Base-by-base conservation (phyloP, 2,113 vertebrate genomes). In the Phoenicopterus ruber region DNA sequence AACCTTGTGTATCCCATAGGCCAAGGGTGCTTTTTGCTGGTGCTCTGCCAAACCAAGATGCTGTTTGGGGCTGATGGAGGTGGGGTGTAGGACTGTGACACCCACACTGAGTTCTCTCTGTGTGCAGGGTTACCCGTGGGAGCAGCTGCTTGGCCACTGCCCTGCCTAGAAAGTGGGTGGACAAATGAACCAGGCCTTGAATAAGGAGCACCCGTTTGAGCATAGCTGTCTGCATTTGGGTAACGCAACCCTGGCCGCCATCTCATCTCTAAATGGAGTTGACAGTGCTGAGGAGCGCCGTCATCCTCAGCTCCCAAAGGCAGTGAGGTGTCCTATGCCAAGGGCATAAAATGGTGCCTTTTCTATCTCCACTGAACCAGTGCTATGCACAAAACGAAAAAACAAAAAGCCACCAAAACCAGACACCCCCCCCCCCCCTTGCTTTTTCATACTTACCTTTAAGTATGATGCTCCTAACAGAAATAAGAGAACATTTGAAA, bases 351-450 rank as follows among this genome's bases (percentile, higher is more conserved):
- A 11, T 10, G 6, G 32, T 31, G 9, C 3, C n/a, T 80, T 69
- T 69, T 52, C 26, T 24, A 10, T 6, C 10, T 82, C 24, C 20
- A 8, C 22, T 22, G 52, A 58, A 32, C 20, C 25, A 84, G 42
- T 0, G 0, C 32, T 15, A 34, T 3, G 6, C 17, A 22, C 20
- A 77, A 49, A 50, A 57, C 9, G 17, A 26, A 72, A 61, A 73
- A 44, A 10, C 19, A 54, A 59, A 82, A 40, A n/a, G 7, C 20
- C 57, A 59, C 18, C 21, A 25, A 82, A 65, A 11, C 12, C 50
- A 54, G 18, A 58, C 28, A n/a, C 31, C 17, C 14, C 6, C 4
- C 3, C 9, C 25, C 3, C 1, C 0, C 25, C 52, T 47, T 46
- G 25, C 9, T 76, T 58, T 46, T n/a, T 46, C 15, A 28, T 8